These are phyloP conservation scores for Mionectes macconnelli DNA, from an alignment of 2,113 vertebrate species.

Conservation along the genomic window DNA sequence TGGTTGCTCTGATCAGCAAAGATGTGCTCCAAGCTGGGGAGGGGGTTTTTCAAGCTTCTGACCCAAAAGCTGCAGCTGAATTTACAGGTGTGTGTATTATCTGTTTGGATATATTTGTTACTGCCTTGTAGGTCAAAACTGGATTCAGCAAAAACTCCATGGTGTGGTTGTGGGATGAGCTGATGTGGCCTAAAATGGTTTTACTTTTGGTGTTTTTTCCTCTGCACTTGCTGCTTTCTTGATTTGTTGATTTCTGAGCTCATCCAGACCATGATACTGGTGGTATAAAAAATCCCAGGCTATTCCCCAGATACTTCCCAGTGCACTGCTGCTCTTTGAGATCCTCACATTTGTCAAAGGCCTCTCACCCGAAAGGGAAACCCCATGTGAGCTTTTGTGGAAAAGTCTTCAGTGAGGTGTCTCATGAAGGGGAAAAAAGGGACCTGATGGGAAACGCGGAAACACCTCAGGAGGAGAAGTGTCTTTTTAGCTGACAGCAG, in stretches of 20 bases:
- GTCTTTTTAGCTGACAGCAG: background rate
- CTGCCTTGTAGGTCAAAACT: background rate
- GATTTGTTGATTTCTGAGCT: background rate
- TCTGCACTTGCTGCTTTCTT: background rate
- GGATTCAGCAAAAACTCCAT: background rate
- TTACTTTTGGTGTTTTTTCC: background rate
- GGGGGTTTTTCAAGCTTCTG: background rate
- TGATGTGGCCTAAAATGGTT: background rate
- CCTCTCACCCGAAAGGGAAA: background rate
- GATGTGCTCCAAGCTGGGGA: background rate
- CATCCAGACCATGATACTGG: background rate
- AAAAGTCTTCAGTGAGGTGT: background rate
- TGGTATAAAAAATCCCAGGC: background rate
- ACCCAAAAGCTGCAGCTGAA: background rate
- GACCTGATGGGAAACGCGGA: background rate
- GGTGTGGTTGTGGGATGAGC: background rate
- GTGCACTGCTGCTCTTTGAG: background rate
- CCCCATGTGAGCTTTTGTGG: background rate
- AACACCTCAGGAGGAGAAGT: background rate
- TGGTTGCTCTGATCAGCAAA: background rate
- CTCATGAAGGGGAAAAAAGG: background rate
- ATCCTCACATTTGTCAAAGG: background rate
- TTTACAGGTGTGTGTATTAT: background rate
- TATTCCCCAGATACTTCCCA: background rate
- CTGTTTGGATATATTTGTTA: background rate